phyloP scores from a whole-genome alignment of 1,140 invertebrate genomes.

The Monochamus saltuarius region DNA sequence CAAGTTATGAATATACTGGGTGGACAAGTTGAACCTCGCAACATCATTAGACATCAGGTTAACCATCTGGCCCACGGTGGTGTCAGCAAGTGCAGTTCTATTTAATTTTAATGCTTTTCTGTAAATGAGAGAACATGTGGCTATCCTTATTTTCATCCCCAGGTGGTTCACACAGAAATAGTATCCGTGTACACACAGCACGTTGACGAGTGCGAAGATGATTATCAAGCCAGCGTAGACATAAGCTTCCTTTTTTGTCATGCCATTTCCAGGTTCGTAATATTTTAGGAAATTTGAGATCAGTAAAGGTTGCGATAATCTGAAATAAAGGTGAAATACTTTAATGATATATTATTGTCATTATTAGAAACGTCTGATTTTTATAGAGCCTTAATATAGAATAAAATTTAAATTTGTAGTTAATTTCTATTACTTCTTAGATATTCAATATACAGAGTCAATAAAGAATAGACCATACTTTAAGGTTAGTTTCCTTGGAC shows the following conservation, averaged over 20 bases:
- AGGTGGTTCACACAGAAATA: slow-evolving; percentile 62
- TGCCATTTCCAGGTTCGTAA: slow-evolving; percentile 14
- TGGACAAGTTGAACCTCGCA: slow-evolving; percentile 66
- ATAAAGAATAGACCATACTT: too few relatives aligned
- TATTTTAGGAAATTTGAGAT: slow-evolving; percentile 22
- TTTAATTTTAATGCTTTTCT: slow-evolving; percentile 68
- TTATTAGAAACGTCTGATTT: too few relatives aligned
- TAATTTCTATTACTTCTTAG: too few relatives aligned
- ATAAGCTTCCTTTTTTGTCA: slow-evolving; percentile 59
- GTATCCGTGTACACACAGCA: slow-evolving; percentile 74
- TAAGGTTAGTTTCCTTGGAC: too few relatives aligned
- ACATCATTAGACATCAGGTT: slow-evolving; percentile 85
- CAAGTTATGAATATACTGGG: slow-evolving; percentile 65
- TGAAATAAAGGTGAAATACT: not conserved
- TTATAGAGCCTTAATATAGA: too few relatives aligned
- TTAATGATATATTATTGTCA: too few relatives aligned
- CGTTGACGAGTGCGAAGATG: slow-evolving; percentile 61
- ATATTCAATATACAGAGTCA: too few relatives aligned
- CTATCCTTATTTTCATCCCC: slow-evolving; percentile 79
- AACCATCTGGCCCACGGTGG: slow-evolving; percentile 78
- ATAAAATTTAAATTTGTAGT: too few relatives aligned
- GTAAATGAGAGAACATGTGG: slow-evolving; percentile 78
- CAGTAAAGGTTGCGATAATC: slow-evolving; percentile 52
- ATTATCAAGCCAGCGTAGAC: slow-evolving; percentile 69
- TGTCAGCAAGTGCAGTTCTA: slow-evolving; percentile 67